phyloP scores from a whole-genome alignment of 2,797 vertebrate species.

The Natrix natrix region DNA sequence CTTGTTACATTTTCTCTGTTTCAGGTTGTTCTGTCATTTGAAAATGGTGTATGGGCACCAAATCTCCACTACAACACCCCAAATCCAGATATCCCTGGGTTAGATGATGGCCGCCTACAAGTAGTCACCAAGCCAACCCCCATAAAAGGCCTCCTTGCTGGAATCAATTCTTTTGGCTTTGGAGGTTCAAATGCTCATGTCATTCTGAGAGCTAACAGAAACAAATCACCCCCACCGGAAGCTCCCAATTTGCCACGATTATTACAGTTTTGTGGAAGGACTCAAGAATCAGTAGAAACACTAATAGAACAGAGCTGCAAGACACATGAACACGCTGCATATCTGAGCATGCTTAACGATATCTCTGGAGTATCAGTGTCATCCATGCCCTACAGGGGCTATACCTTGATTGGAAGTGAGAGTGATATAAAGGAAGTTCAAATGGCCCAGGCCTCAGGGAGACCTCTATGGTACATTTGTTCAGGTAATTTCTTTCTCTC shows the following conservation, averaged over 20 bases:
- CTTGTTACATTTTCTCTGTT: constrained; percentile 12
- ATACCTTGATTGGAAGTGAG: constrained; percentile 77
- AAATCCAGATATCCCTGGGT: constrained; percentile 86
- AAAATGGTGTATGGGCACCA: constrained; percentile 89
- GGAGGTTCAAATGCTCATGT: constrained; percentile 94
- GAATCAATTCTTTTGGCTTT: constrained; percentile 95
- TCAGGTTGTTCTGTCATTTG: constrained; percentile 89
- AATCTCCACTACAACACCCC: constrained; percentile 90
- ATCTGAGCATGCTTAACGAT: constrained; percentile 83
- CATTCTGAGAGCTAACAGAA: constrained; percentile 80
- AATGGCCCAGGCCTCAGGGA: constrained; percentile 69
- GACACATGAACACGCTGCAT: constrained; percentile 66
- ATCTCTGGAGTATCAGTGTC: constrained; percentile 73
- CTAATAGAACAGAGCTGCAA: constrained; percentile 78
- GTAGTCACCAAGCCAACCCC: constrained; percentile 84
- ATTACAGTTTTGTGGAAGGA: constrained; percentile 87
- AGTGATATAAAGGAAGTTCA: constrained; percentile 76
- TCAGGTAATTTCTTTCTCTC: constrained; percentile 77
- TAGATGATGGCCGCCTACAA: constrained; percentile 78
- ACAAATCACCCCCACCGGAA: neutral
- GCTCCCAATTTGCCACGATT: constrained; percentile 66
- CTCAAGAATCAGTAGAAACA: constrained; percentile 76
- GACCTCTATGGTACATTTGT: constrained; percentile 93
- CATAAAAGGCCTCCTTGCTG: constrained; percentile 81
- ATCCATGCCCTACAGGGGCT: constrained; percentile 89